Percentiles rank a stretch among this genome's conserved stretches.
phyloP scores from a whole-genome alignment of 1,140 invertebrate genomes.

The Lerema accius region DNA sequence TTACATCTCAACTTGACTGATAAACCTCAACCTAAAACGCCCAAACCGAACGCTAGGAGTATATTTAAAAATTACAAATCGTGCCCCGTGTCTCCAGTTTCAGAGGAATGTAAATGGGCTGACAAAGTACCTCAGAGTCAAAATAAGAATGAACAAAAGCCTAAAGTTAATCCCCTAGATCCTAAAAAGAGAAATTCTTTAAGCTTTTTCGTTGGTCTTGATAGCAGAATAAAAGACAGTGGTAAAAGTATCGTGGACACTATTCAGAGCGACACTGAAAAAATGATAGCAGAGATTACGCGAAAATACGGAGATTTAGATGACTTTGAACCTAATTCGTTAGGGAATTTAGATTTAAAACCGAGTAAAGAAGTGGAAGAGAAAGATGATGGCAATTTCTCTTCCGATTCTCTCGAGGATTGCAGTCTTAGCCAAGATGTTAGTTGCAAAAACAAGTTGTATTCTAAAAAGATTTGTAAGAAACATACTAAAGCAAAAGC shows the following conservation, averaged over 20 bases:
- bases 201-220: slow-evolving; percentile 83
- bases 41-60: slow-evolving; percentile 80
- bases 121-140: slow-evolving; percentile 73
- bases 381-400: slow-evolving; percentile 87
- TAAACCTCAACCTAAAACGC: slow-evolving; percentile 61
- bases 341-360: slow-evolving; percentile 69
- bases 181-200: slow-evolving; percentile 81
- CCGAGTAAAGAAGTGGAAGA: slow-evolving; percentile 72
- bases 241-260: slow-evolving; percentile 84
- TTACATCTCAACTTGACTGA: slow-evolving; percentile 75
- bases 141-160: slow-evolving; percentile 41
- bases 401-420: slow-evolving; percentile 89
- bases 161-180: slow-evolving; percentile 51
- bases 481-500: slow-evolving; percentile 81
- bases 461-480: slow-evolving; percentile 80
- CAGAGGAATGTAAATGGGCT: slow-evolving; percentile 86
- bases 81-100: slow-evolving; percentile 86
- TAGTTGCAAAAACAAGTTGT: slow-evolving; percentile 79
- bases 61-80: slow-evolving; percentile 88
- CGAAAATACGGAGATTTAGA: slow-evolving; percentile 85
- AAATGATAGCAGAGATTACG: slow-evolving; percentile 85
- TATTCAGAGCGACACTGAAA: slow-evolving; percentile 84
- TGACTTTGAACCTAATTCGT: slow-evolving; percentile 72
- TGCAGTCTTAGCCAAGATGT: slow-evolving; percentile 84
- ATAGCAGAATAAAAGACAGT: slow-evolving; percentile 82